Evolutionary conservation across 2,113 vertebrate species (phyloP).

Genomic region (Pterocles gutturalis): DNA sequence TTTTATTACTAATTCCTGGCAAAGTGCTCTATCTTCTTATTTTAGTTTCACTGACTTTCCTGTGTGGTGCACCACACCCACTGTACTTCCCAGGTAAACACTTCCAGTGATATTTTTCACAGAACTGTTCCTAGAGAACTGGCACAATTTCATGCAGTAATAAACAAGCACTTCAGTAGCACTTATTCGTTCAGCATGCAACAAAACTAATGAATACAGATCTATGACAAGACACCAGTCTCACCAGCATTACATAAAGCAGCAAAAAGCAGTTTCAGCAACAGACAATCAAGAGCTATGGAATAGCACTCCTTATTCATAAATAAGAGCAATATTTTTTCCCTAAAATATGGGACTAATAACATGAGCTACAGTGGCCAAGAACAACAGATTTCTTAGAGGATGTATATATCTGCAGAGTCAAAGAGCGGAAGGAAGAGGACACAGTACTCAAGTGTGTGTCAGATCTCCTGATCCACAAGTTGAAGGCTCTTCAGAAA

Average conservation of each 20-base stretch:
- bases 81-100: background rate
- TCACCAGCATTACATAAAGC: background rate
- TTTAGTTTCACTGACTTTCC: background rate
- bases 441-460: background rate
- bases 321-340: background rate
- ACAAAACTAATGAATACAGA: background rate
- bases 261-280: background rate
- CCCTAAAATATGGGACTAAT: background rate
- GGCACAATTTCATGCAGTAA: background rate
- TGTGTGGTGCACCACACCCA: background rate
- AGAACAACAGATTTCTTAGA: background rate
- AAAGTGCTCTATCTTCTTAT: background rate
- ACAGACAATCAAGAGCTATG: background rate
- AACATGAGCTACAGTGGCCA: background rate
- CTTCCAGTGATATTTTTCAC: background rate
- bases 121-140: background rate
- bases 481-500: background rate
- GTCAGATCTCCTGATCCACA: background rate
- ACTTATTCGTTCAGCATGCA: background rate
- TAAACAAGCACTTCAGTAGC: background rate
- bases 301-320: background rate
- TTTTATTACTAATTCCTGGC: background rate
- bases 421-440: background rate
- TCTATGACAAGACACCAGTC: background rate
- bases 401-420: background rate